A percentile compares a stretch with the other conserved stretches of the same genome.
Evolutionary conservation across 2,797 vertebrate genomes (phyloP).

Genomic region (Pogonophryne albipinna): DNA sequence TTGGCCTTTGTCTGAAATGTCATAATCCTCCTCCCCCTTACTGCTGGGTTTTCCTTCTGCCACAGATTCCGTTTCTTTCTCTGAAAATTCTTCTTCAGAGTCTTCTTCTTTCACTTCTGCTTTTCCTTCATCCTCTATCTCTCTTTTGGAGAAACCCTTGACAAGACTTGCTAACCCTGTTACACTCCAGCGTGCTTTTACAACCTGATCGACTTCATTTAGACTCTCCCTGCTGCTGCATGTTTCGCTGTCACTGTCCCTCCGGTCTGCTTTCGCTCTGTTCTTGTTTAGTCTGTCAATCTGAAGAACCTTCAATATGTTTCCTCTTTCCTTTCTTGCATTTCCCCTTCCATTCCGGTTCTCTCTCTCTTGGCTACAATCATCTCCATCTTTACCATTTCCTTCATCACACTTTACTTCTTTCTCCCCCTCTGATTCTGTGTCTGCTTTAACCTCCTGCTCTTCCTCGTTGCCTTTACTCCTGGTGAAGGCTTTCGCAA

Average conservation of each 20-base stretch:
- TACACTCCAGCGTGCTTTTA: slow-evolving; percentile 18
- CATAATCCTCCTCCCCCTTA: background rate
- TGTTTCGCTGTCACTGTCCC: slow-evolving; percentile 47
- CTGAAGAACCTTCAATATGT: slow-evolving; percentile 61
- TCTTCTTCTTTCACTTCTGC: slow-evolving; percentile 42
- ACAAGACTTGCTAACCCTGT: slow-evolving; percentile 14
- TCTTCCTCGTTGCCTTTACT: slow-evolving; percentile 26
- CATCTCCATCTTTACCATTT: background rate
- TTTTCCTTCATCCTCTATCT: slow-evolving; percentile 13
- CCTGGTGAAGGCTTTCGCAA: slow-evolving; percentile 43
- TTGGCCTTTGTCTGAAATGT: background rate
- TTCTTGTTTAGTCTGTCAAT: slow-evolving; percentile 61
- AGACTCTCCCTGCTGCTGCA: slow-evolving; percentile 66
- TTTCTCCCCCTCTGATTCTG: slow-evolving; percentile 31
- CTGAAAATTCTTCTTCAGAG: background rate
- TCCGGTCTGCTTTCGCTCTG: slow-evolving; percentile 40
- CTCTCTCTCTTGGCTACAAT: background rate
- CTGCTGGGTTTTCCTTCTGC: slow-evolving; percentile 6
- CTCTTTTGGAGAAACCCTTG: slow-evolving; percentile 46
- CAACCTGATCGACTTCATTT: slow-evolving; percentile 45
- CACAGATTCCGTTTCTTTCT: background rate
- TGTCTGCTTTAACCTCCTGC: slow-evolving; percentile 17
- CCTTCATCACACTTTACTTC: background rate
- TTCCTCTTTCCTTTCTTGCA: slow-evolving; percentile 40
- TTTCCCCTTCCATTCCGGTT: slow-evolving; percentile 20